Evolutionary conservation across 1,140 invertebrate species (phyloP), one percentile per base, ranked within the genome.

Genomic region (Eupeodes corollae): DNA sequence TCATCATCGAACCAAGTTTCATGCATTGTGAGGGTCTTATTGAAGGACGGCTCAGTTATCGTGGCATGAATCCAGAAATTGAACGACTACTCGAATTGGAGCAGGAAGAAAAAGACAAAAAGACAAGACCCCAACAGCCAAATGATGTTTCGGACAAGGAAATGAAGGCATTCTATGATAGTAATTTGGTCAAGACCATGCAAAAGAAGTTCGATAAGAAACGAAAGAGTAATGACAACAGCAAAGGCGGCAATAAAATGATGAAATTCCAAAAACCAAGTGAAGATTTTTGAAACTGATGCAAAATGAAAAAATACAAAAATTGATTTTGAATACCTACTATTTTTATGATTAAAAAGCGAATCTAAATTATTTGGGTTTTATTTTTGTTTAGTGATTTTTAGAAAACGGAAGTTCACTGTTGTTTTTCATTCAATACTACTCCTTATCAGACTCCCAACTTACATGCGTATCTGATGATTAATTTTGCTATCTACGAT

Each of bases 31-130:
- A 86, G 61, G 71, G 81, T 50, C 70, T 93, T 10, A 71, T 79
- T 12, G 85, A 85, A 60, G 90, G 90, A 6, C 73, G 90, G 55
- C 69, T 90, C 39, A 92, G 89, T 49, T 94, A 81, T 67, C 80
- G 82, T 55, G 90, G 90, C 11, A 89, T 88, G 77, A 94, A 94
- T 72, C 85, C 86, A 34, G 86, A 86, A 69, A 79, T 93, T 52
- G 90, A 94, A 64, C 77, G 76, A 48, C 49, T 86, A 8, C 80
- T 88, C 77, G 79, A 80, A 55, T 54, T 72, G 45, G 71, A 74
- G 35, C 68, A 64, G 19, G 61, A 57, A 8, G 64, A 69, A 30
- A 62, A 72, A 51, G 54, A 66, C 44, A 26, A 26, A 26, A 52
- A 52, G 2, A 55, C 65, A 32, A 44, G 51, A 1, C 67, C 63